Percentiles rank a stretch among this genome's conserved stretches.
Evolutionary conservation across 2,888 invertebrate species (phyloP).

Genomic region (Pollenia angustigena): DNA sequence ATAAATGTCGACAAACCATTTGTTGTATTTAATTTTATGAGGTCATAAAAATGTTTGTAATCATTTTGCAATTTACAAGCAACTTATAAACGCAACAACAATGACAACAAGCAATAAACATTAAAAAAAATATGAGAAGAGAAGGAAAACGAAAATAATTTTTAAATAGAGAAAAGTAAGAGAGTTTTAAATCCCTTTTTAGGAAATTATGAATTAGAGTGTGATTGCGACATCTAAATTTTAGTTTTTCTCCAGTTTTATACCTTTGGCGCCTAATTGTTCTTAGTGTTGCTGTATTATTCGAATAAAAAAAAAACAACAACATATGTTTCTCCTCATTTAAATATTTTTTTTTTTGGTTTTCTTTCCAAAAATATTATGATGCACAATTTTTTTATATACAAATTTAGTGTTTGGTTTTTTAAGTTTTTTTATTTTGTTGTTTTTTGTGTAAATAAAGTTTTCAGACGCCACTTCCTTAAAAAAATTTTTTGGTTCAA

Average conservation of each 20-base stretch:
- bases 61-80: conserved; percentile 80
- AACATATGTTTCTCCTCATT: conserved; percentile 41
- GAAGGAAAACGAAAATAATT: not conserved
- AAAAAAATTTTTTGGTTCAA: conserved; percentile 18
- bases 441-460: conserved; percentile 56
- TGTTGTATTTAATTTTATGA: conserved; percentile 82
- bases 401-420: not conserved
- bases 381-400: not conserved
- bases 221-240: not conserved
- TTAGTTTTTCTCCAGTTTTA: not conserved
- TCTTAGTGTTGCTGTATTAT: not conserved
- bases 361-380: not conserved
- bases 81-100: conserved; percentile 51
- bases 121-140: conserved; percentile 1
- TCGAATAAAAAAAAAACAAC: not conserved
- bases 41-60: conserved; percentile 81
- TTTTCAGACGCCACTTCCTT: conserved; percentile 71
- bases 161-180: not conserved
- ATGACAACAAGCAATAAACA: not conserved
- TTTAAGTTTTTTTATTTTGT: conserved; percentile 19
- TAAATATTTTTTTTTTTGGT: conserved; percentile 3
- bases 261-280: conserved; percentile 31
- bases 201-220: not conserved
- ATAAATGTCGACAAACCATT: conserved; percentile 82
- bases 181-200: not conserved